phyloP scores from a whole-genome alignment of 2,113 vertebrate genomes.

The Isurus oxyrinchus region DNA sequence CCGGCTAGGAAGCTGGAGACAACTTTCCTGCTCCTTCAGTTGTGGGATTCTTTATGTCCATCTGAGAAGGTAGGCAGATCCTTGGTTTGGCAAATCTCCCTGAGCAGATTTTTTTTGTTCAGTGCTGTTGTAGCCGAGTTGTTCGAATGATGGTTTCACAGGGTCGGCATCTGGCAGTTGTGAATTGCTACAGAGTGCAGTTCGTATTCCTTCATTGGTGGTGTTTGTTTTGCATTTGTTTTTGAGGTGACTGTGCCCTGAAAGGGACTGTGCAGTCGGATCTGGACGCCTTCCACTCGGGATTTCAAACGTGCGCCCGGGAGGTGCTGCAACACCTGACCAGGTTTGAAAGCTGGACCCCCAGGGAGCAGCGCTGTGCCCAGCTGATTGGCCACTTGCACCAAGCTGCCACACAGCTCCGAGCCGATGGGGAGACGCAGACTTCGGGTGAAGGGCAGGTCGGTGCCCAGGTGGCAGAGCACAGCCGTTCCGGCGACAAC shows the following conservation, averaged over 20 bases:
- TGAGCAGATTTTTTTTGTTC: neutral
- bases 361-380: conserved; percentile 77
- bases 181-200: neutral
- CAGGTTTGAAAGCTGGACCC: conserved; percentile 82
- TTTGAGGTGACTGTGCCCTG: conserved; percentile 71
- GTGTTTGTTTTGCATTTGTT: conserved; percentile 42
- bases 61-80: neutral
- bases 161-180: neutral
- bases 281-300: conserved; percentile 86
- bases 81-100: neutral
- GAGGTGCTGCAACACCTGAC: conserved; percentile 89
- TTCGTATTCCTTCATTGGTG: neutral
- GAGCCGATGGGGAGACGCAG: conserved; percentile 57
- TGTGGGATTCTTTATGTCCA: neutral
- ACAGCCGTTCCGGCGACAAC: conserved; percentile 58
- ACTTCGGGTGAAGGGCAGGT: conserved; percentile 46
- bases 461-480: conserved; percentile 43
- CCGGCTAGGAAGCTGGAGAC: neutral
- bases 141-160: neutral
- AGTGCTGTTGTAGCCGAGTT: neutral
- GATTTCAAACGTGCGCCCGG: conserved; percentile 89
- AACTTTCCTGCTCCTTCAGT: neutral
- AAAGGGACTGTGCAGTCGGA: conserved; percentile 78
- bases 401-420: conserved; percentile 73
- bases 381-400: conserved; percentile 86